Evolutionary conservation across 1,140 invertebrate genomes (phyloP), one percentile per base, ranked within the genome.

Genomic region (Monochamus saltuarius): DNA sequence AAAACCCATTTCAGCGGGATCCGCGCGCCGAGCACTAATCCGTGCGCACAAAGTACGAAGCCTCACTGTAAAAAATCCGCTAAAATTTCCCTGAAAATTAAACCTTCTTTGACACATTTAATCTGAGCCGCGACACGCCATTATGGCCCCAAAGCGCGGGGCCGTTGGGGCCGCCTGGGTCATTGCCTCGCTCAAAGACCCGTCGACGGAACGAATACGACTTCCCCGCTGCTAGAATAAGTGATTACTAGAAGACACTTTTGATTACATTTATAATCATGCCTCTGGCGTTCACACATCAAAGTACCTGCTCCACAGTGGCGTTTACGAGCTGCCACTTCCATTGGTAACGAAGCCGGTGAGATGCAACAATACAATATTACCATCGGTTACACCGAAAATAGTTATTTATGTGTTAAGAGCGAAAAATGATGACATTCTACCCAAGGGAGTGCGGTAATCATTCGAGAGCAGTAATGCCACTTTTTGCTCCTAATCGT

Each of bases 31-130:
- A 56, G 39, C 55, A 69, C 66, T 66, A 69, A 69, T 71, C 65
- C 60, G 54, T 40, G 43, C 34, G 62, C 56, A 69, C 62, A 71
- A 71, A 69, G 69, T 67, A 65, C 56, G 71, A 73, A 73, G 61
- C 71, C 70, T 61, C 59, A 68, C 62, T 64, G 58, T 60, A 64
- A 72, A 73, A 71, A 71, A 68, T 70, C 64, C 70, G 63, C 68
- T 70, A 70, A 72, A 70, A 73, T 72, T 72, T 72, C 69, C 64
- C 71, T 73, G 70, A 64, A 73, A 73, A 73, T 73, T 73, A 72
- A 73, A 73, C 69, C 68, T 67, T 66, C 68, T 73, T 72, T 70
- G 56, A 52, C 56, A 59, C 56, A 59, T 59, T 59, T 59, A 59
- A 59, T 59, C 56, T 59, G 46, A 59, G 38, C 51, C 56, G 35